Evolutionary conservation across 92 coral and sea anemone genomes (phyloP).

Genomic region (Metridium senile): DNA sequence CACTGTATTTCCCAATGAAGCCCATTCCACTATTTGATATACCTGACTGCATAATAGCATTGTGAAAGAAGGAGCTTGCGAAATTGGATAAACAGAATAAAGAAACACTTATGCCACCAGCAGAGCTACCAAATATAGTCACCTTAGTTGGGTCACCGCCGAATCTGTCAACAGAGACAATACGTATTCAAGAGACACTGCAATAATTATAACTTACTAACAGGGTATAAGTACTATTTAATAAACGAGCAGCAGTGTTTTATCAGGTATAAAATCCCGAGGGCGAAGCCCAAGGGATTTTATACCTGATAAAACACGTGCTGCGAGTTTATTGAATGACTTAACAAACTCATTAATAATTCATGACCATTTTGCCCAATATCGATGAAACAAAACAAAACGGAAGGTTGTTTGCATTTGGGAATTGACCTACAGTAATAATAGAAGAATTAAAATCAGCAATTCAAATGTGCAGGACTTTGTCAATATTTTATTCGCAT

Average conservation of each 20-base stretch:
- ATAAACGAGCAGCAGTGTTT: background rate
- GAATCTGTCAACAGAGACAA: no score
- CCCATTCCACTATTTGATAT: no score
- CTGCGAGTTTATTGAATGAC: conserved; percentile 52
- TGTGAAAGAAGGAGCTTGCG: no score
- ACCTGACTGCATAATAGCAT: no score
- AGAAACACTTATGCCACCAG: no score
- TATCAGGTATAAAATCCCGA: conserved; percentile 11
- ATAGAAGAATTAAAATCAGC: background rate
- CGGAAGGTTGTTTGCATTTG: background rate
- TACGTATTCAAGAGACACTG: no score
- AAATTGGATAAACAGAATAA: no score
- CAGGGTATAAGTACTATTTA: background rate
- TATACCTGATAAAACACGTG: conserved; percentile 46
- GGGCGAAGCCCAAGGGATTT: conserved; percentile 25
- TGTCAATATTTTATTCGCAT: no score
- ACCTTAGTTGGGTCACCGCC: no score
- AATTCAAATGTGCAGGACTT: background rate
- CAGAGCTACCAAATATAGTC: no score
- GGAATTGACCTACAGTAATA: background rate
- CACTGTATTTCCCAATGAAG: no score
- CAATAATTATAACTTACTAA: background rate
- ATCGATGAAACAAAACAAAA: conserved; percentile 6
- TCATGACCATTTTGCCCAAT: conserved; percentile 18
- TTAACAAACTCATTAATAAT: conserved; percentile 34